Evolutionary conservation across 2,797 vertebrate species (phyloP), one percentile per base, ranked within the genome.

Genomic region (Crypturellus tataupa): DNA sequence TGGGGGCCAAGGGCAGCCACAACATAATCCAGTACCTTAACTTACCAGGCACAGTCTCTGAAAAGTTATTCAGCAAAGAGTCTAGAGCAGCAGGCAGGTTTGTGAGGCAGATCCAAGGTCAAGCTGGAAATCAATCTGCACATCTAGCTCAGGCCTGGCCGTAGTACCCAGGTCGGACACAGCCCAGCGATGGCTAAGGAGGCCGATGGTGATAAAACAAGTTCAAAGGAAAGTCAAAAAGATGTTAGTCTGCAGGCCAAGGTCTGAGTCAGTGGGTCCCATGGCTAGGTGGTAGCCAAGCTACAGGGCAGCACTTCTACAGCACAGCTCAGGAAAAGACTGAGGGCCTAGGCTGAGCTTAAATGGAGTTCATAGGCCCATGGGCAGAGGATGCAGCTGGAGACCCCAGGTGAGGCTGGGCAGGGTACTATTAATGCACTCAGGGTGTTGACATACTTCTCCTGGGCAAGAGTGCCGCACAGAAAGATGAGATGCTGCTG

Each of bases 261-360:
- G 19, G 25, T 39, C 25, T 29, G 44, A 37, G 53, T 39, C 24
- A 53, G 8, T 3, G 35, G 0, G 0, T 3, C 33, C 23, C 39
- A 2, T 27, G 17, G 6, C 23, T 19, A n/a, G 29, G 58, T 29
- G 25, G 10, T 56, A 15, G 9, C 15, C 64, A 17, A 84, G 25
- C 23, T 42, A 31, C 44, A 31, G 11, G 35, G 13, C 63, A 17
- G 8, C 15, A 7, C 17, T 56, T 23, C 39, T 14, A 5, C 20
- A 11, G 17, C 29, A 5, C 2, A 37, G 20, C 11, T 72, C 25
- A 64, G 27, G 12, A 24, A 15, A 31, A 8, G 13, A 35, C 18
- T 19, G 21, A 89, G 24, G 27, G 18, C 2, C 12, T 68, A 29
- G 29, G 8, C 29, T 44, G 37, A 87, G 5, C 2, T 69, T 33